phyloP scores from a whole-genome alignment of 1,140 invertebrate species.

The Oscheius sp. region DNA sequence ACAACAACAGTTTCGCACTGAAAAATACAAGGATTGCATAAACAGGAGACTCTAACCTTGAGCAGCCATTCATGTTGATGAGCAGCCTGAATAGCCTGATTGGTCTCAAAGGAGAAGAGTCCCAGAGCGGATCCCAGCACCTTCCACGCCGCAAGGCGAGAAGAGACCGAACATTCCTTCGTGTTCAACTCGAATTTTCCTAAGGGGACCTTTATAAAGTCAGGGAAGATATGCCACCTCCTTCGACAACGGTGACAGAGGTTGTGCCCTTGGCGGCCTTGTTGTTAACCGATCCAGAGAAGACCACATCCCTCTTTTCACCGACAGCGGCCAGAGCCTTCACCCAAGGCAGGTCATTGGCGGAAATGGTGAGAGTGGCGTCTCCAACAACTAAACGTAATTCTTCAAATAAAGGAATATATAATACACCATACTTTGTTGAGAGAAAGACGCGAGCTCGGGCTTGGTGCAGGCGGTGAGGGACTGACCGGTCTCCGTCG shows the following conservation, averaged over 20 bases:
- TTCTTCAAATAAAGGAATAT: not conserved
- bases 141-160: conserved; percentile 17
- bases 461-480: conserved; percentile 8
- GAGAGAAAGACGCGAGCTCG: not conserved
- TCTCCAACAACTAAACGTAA: not conserved
- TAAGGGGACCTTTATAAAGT: not conserved
- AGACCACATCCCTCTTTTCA: conserved; percentile 1
- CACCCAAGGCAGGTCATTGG: not conserved
- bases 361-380: not conserved
- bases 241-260: conserved; percentile 1
- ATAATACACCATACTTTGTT: conserved; percentile 2
- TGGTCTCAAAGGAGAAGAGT: conserved; percentile 14
- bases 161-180: not conserved
- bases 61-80: conserved; percentile 23
- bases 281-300: conserved; percentile 22
- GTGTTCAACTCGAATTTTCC: not conserved
- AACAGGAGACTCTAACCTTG: not conserved
- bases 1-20: conserved; percentile 4
- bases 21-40: not conserved
- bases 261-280: not conserved
- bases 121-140: conserved; percentile 10
- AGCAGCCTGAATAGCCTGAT: conserved; percentile 14
- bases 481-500: conserved; percentile 10
- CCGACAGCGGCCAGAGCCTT: conserved; percentile 3
- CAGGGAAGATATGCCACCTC: not conserved